Conservation (phyloP, 2,113 vertebrate genomes). For the Cairina moschata region DNA sequence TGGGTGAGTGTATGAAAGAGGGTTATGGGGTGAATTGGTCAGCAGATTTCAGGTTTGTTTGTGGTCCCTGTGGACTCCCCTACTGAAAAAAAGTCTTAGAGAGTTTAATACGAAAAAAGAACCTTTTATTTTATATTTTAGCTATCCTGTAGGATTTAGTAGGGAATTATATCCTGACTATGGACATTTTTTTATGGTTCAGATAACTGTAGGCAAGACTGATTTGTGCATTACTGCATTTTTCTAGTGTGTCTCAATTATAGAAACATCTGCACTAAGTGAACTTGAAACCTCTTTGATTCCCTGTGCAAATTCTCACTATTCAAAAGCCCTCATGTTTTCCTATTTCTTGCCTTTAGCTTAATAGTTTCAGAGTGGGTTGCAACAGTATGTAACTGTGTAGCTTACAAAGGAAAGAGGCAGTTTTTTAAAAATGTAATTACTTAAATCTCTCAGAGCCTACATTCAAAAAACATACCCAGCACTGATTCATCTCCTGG, state of each 20-base stretch:
- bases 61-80: conserved; percentile 18
- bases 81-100: conserved; percentile 37
- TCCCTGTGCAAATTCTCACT: conserved; percentile 68
- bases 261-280: conserved; percentile 71
- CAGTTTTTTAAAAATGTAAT: background rate
- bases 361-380: conserved; percentile 50
- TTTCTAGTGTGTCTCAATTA: conserved; percentile 72
- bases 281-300: conserved; percentile 70
- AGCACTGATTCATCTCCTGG: background rate
- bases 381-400: background rate
- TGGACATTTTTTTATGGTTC: conserved; percentile 64
- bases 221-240: conserved; percentile 70
- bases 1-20: conserved; percentile 19
- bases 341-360: conserved; percentile 38
- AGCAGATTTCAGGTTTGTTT: conserved; percentile 51
- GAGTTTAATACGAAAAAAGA: conserved; percentile 54
- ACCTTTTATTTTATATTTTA: background rate
- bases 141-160: conserved; percentile 53
- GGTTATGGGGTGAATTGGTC: conserved; percentile 54
- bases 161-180: conserved; percentile 55
- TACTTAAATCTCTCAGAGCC: background rate
- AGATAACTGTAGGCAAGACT: conserved; percentile 66
- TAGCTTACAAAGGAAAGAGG: background rate
- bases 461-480: background rate
- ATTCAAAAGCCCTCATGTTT: conserved; percentile 44